Evolutionary conservation across 2,888 invertebrate genomes (phyloP), one percentile per base, ranked within the genome.

Genomic region (Macropis europaea): DNA sequence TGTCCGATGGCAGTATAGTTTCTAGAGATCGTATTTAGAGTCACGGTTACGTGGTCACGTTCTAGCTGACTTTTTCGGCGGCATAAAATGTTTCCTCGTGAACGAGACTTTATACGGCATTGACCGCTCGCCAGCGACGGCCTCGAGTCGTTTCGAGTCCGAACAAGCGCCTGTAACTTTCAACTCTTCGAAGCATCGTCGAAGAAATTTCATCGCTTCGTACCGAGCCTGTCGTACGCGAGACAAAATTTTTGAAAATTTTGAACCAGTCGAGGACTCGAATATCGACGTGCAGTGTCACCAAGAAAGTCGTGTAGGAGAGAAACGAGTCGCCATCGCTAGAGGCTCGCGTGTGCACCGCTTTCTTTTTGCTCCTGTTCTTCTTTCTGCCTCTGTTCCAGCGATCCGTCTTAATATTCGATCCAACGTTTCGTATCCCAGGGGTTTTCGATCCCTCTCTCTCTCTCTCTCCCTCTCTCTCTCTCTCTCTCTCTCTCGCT

Each of bases 351-450:
- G 60, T 73, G 78, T 66, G 66, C 60, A 69, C 59, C 17, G 54
- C 54, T 34, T 73, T 63, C 59, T 42, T 63, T 66, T 67, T 77
- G 42, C 34, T 17, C n/a, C 26, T 48, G 47, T 47, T 42, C 43
- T 59, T 56, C 47, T 34, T 64, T 56, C 48, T 66, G 32, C 43
- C 13, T 48, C 52, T 61, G 61, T 52, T 56, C 24, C 69, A 45
- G 22, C 56, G 50, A 68, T 62, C 60, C 68, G 69, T 77, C 71
- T 80, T 64, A 72, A 77, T 76, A 76, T 69, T 73, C 74, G 71
- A 70, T 75, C 64, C 69, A 57, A 68, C 63, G 67, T 76, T 77
- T 71, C 74, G 72, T 52, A 71, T 68, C 62, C 61, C 68, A 48
- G 63, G 30, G 62, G 54, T 57, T 63, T 69, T 63, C 62, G 57